phyloP scores from a whole-genome alignment of 2,797 vertebrate species.

The Sternarchorhynchus goeldii region DNA sequence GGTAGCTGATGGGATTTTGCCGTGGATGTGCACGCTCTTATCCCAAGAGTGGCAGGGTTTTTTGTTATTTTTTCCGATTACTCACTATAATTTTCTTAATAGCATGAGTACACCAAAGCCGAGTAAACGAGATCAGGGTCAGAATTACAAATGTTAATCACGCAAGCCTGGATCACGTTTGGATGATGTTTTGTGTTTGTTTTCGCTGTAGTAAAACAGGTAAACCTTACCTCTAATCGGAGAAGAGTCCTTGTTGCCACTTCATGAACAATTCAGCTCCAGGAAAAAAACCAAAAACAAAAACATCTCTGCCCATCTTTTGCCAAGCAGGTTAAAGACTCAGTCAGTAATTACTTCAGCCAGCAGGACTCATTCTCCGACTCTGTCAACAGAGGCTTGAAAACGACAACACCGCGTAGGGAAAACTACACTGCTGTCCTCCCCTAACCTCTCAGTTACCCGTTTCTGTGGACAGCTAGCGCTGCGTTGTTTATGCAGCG shows the following conservation, averaged over 20 bases:
- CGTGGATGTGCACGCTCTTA: neutral
- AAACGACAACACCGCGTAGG: too few species aligned
- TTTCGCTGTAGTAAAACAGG: too few species aligned
- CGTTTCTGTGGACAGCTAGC: too few species aligned
- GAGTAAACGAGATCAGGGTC: conserved; percentile 25
- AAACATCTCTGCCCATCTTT: neutral
- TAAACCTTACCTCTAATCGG: conserved; percentile 19
- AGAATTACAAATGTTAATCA: conserved; percentile 35
- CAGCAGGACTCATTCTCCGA: too few species aligned
- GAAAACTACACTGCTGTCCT: too few species aligned
- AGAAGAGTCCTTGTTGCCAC: neutral
- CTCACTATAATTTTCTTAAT: conserved; percentile 26
- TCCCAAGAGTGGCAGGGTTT: neutral
- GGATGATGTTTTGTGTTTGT: neutral
- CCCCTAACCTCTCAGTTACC: too few species aligned
- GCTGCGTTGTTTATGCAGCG: too few species aligned
- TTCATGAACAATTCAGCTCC: conserved; percentile 20
- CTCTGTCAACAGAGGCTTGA: too few species aligned
- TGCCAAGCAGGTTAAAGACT: too few species aligned
- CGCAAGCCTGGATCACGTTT: neutral
- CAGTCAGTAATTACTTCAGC: too few species aligned
- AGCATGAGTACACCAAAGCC: conserved; percentile 26
- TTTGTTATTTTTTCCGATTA: neutral
- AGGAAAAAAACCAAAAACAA: conserved; percentile 17
- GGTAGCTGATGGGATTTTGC: neutral